phyloP scores from a whole-genome alignment of 2,113 vertebrate genomes.

The Nothobranchius furzeri region DNA sequence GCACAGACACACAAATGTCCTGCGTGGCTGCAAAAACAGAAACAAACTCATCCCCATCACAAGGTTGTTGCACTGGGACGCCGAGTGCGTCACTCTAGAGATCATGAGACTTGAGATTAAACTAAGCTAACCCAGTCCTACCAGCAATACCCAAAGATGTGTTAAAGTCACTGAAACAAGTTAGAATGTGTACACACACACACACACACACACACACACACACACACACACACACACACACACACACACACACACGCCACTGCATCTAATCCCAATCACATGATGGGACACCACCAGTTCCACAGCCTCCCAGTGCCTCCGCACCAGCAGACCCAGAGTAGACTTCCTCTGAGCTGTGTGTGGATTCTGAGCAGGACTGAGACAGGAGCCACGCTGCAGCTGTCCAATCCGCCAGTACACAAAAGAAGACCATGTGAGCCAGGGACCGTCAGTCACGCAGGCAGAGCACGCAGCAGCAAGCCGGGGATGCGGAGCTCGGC shows the following conservation, averaged over 20 bases:
- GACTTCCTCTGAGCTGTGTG: not conserved
- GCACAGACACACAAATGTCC: not conserved
- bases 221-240: not conserved
- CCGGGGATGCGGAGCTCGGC: no score
- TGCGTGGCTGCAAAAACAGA: slow-evolving; percentile 14
- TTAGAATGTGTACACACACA: not conserved
- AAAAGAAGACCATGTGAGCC: not conserved
- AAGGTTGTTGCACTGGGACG: slow-evolving; percentile 31
- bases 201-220: slow-evolving; percentile 1
- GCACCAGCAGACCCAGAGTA: no score
- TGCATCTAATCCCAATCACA: slow-evolving; percentile 25
- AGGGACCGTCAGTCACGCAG: no score
- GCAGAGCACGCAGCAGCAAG: no score
- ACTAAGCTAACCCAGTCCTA: slow-evolving; percentile 9
- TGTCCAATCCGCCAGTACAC: slow-evolving; percentile 17
- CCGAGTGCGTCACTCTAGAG: slow-evolving; percentile 38
- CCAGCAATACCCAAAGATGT: no score
- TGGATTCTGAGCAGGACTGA: no score
- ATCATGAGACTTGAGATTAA: slow-evolving; percentile 60
- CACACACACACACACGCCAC: slow-evolving; percentile 9
- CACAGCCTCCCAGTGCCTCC: no score
- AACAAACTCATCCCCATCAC: slow-evolving; percentile 39
- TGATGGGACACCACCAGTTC: no score
- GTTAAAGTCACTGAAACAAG: no score
- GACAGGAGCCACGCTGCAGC: slow-evolving; percentile 58